Base-by-base conservation (phyloP, 2,888 invertebrate species). In the Volucella zonaria region DNA sequence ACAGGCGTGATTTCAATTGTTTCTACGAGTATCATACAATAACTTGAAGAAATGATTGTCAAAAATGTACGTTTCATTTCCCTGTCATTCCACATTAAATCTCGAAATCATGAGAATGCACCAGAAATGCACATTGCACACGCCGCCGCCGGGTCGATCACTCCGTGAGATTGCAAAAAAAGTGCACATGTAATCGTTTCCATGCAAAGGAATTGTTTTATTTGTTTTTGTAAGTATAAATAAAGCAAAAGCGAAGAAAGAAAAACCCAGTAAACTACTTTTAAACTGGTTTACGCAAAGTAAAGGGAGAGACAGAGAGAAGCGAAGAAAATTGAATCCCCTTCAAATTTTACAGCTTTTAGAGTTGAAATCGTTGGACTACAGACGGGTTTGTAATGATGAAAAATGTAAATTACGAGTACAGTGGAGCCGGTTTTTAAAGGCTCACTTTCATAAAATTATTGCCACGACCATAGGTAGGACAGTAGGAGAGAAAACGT, bases 251-350 rank as follows among this genome's bases (percentile, higher is more conserved):
- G 12, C 42, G n/a, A 51, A 38, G 59, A 51, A 43, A 15, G n/a
- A 61, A 68, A 76, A 68, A 67, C 67, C 67, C 67, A 76, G 59
- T 67, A 51, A 59, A 76, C 76, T 76, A 59, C 76, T 47, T 75
- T 3, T 9, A 18, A 76, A 76, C 68, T 15, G 61, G 68, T 76
- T 75, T 58, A 9, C 11, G 11, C 31, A 31, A 31, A 31, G 6
- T 6, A 6, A 31, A 31, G 31, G 6, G 6, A 31, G 6, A 6
- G 6, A 31, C 12, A 12, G n/a, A 45, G 45, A 45, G n/a, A 45
- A 54, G 9, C 10, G 3, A 49, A 56, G 38, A 66, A 49, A 64
- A 31, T 58, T 18, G 9, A 75, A 58, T 40, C 56, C 75, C 66
- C 71, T 58, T 58, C 49, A 49, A 64, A 51, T 71, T 59, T 12